Percentiles rank a stretch among this genome's conserved stretches.
Evolutionary conservation across 2,797 vertebrate species (phyloP).

Genomic region (Girardinus metallicus): DNA sequence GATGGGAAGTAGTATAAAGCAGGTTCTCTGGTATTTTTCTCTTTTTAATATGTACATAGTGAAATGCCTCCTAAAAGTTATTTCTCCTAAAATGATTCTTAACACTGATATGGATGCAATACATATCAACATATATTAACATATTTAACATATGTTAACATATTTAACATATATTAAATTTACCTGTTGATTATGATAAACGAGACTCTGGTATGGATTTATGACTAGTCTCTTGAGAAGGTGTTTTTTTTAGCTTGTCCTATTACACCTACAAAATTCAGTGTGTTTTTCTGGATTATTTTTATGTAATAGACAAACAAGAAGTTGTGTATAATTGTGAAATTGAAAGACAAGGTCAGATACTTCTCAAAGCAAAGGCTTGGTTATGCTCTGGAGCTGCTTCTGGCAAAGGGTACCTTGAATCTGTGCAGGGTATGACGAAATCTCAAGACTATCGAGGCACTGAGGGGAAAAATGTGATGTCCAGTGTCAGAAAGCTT

Average conservation of each 20-base stretch:
- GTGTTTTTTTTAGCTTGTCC: background rate
- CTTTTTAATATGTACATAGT: background rate
- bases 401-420: no score
- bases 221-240: background rate
- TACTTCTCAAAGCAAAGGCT: background rate
- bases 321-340: background rate
- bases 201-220: background rate
- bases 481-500: no score
- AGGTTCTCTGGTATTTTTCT: background rate
- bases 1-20: background rate
- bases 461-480: no score
- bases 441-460: no score
- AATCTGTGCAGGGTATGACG: no score
- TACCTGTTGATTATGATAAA: background rate
- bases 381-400: no score
- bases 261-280: background rate
- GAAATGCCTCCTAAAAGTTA: background rate
- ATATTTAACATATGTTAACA: no score
- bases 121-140: no score
- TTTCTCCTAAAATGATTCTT: background rate
- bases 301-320: no score
- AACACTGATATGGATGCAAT: background rate
- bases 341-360: background rate
- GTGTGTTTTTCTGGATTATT: background rate
- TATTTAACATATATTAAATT: no score